phyloP scores from a whole-genome alignment of 2,797 vertebrate genomes.

The Coracias cyanogaster region DNA sequence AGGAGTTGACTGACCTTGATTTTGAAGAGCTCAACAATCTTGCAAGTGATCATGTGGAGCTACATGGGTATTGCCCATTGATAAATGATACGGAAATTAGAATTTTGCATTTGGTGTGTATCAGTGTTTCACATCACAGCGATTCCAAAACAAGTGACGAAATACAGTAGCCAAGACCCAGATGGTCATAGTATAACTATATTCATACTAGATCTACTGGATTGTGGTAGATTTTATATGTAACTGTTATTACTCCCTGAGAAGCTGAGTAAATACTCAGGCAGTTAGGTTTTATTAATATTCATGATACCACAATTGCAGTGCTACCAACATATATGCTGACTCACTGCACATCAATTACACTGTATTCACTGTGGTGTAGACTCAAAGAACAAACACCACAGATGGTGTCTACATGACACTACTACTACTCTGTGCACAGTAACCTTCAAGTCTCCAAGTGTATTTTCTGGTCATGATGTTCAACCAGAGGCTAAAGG shows the following conservation, averaged over 20 bases:
- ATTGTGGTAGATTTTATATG: not conserved
- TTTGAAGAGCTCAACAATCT: not conserved
- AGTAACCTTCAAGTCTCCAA: not conserved
- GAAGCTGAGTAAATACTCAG: not conserved
- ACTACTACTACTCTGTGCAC: not conserved
- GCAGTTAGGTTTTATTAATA: not conserved
- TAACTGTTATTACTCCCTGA: not conserved
- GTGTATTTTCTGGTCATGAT: not conserved
- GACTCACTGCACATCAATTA: not conserved
- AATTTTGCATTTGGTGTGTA: not conserved
- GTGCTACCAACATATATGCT: not conserved
- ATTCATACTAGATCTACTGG: not conserved
- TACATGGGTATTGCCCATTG: not conserved
- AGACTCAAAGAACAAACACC: not conserved
- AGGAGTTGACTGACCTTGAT: not conserved
- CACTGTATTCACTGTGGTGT: not conserved
- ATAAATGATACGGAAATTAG: not conserved
- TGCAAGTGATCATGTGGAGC: not conserved
- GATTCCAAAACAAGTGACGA: not conserved
- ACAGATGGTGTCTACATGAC: not conserved
- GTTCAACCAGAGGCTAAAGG: not conserved
- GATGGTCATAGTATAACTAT: not conserved
- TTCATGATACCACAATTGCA: not conserved
- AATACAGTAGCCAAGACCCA: not conserved
- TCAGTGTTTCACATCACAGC: not conserved